Base-by-base conservation (phyloP, 1,140 invertebrate genomes). In the Diploscapter pachys region DNA sequence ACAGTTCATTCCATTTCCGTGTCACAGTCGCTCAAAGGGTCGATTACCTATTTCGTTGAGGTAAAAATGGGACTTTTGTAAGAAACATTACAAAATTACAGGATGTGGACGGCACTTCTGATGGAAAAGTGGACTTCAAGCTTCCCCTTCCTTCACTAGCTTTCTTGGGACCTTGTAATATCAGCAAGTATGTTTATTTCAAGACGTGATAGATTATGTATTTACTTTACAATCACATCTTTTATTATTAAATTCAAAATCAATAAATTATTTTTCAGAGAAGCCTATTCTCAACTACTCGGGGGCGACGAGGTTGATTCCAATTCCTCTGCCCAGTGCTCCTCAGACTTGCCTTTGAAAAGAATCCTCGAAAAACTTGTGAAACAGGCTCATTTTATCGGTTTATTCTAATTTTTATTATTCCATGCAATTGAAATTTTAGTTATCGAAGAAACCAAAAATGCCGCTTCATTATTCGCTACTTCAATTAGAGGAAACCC, bases 41-140 rank as follows among this genome's bases (percentile, higher is more conserved):
- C 89, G 55, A 81, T 92, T 4, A 90, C 90, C 6, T 92, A 91
- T 77, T 90, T 91, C 85, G 79, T 89, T 50, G 87, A 89, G 86
- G 89, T 89, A 84, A 76, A 75, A n/a, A 63, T 63, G 3, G 48
- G 56, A 59, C 54, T n/a, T 76, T 76, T 51, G 3, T 49, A 5
- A 13, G 61, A 59, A 31, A 2, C 13, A 31, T 50, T 50, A 68
- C 59, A 61, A 66, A 48, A 2, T 66, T 73, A 11, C 72, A 73
- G 68, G 69, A 71, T 49, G 69, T 65, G 53, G 74, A 76, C 64
- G 67, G 67, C 0, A 62, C 67, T 0, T 54, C 56, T 31, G 74
- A 71, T 56, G 69, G 61, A 11, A 71, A 71, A 48, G 54, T 70
- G 50, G 74, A 76, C 51, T 52, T 76, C 53, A 13, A 63, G 8